A percentile compares a stretch with the other conserved stretches of the same genome.
These are phyloP conservation scores for Mesembrinibis cayennensis DNA, from an alignment of 2,113 vertebrate genomes.

Conservation along the genomic window DNA sequence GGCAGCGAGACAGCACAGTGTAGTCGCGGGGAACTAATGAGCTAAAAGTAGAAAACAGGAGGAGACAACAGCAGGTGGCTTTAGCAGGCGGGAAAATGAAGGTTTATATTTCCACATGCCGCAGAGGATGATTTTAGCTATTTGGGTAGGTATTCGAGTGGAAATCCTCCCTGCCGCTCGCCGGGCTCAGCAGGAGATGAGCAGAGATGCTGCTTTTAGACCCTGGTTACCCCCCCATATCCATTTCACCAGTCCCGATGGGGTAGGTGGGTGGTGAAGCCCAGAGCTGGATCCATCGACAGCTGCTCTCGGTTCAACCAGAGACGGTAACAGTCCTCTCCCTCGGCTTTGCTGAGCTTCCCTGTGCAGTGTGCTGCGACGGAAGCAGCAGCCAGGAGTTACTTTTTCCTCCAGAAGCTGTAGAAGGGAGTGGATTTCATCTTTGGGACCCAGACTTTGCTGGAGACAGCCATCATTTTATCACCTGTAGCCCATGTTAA, in stretches of 20 bases:
- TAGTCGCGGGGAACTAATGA: background rate
- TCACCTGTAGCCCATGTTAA: background rate
- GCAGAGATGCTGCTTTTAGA: background rate
- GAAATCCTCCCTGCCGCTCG: background rate
- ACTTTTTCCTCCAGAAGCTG: background rate
- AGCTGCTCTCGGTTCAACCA: background rate
- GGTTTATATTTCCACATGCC: slow-evolving; percentile 46
- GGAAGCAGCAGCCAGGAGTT: background rate
- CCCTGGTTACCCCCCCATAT: background rate
- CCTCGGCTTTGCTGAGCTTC: background rate
- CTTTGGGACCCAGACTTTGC: background rate
- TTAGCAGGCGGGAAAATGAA: slow-evolving; percentile 49
- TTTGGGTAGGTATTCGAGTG: background rate
- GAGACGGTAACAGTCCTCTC: background rate
- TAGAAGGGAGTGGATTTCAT: background rate
- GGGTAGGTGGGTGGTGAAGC: background rate
- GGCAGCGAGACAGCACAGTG: background rate
- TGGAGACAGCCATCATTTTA: background rate
- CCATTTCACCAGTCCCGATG: background rate
- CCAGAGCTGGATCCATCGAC: background rate
- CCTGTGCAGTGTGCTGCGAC: accelerated
- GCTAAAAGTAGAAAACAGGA: slow-evolving; percentile 54
- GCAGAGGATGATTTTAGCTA: background rate
- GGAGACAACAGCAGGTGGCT: slow-evolving; percentile 59
- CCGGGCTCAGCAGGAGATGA: background rate